phyloP scores from a whole-genome alignment of 2,113 vertebrate species.

The Cyrtonyx montezumae region DNA sequence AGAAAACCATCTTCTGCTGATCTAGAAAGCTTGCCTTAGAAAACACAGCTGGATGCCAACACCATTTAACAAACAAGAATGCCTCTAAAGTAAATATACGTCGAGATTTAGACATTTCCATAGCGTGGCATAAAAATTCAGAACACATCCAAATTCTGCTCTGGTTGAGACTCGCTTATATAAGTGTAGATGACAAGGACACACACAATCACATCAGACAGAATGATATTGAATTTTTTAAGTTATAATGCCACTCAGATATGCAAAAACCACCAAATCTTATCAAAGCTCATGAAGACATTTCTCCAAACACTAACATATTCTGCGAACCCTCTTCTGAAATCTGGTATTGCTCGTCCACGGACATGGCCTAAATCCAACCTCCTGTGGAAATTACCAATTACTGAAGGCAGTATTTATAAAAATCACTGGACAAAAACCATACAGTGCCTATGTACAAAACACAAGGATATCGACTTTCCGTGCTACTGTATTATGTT shows the following conservation, averaged over 20 bases:
- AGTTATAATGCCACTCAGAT: neutral
- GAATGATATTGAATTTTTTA: neutral
- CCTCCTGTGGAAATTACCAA: neutral
- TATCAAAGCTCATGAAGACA: neutral
- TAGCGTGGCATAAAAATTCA: neutral
- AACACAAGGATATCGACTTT: neutral
- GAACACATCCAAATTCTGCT: neutral
- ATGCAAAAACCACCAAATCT: neutral
- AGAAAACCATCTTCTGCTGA: conserved; percentile 42
- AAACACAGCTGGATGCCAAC: conserved; percentile 55
- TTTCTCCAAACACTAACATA: neutral
- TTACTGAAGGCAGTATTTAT: neutral
- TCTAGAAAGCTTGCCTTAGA: conserved; percentile 26
- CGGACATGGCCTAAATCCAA: neutral
- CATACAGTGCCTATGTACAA: neutral
- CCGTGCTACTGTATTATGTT: no score
- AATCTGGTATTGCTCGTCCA: neutral
- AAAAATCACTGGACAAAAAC: neutral
- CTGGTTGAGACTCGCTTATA: neutral
- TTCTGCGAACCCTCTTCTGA: neutral
- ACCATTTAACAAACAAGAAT: conserved; percentile 3
- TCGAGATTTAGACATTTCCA: neutral
- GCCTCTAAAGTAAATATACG: neutral
- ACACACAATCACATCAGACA: neutral
- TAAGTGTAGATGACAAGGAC: neutral